Evolutionary conservation across 2,888 invertebrate species (phyloP).

Genomic region (Orthosia gothica): DNA sequence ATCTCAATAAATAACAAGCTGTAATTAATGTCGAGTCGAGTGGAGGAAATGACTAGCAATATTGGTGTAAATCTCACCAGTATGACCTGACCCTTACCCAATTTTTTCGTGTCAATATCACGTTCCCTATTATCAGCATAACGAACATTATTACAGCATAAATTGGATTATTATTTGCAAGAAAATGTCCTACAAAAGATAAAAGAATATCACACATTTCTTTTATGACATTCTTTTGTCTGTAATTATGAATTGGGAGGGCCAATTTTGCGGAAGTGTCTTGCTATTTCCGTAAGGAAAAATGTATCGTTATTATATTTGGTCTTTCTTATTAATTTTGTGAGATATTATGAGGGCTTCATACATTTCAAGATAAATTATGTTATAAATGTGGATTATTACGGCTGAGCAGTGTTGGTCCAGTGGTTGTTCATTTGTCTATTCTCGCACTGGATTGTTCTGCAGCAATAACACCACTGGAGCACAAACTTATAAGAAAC

Average conservation of each 20-base stretch:
- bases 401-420: no score
- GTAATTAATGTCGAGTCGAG: no score
- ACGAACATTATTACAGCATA: constrained; percentile 40
- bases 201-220: neutral
- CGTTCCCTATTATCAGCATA: constrained; percentile 37
- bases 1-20: no score
- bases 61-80: neutral
- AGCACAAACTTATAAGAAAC: no score
- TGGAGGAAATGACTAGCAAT: no score
- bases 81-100: neutral
- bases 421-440: no score
- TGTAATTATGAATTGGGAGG: constrained; percentile 10
- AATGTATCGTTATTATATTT: neutral
- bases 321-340: neutral
- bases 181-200: constrained; percentile 2
- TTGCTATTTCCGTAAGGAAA: neutral
- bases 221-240: constrained; percentile 17
- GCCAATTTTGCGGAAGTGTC: constrained; percentile 6
- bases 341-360: neutral
- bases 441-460: no score
- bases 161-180: constrained; percentile 41
- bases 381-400: neutral
- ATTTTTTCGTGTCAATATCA: constrained; percentile 32
- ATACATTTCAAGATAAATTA: neutral
- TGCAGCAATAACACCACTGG: no score